Conservation (phyloP, 1,140 invertebrate genomes). For the Archegozetes longisetosus region DNA sequence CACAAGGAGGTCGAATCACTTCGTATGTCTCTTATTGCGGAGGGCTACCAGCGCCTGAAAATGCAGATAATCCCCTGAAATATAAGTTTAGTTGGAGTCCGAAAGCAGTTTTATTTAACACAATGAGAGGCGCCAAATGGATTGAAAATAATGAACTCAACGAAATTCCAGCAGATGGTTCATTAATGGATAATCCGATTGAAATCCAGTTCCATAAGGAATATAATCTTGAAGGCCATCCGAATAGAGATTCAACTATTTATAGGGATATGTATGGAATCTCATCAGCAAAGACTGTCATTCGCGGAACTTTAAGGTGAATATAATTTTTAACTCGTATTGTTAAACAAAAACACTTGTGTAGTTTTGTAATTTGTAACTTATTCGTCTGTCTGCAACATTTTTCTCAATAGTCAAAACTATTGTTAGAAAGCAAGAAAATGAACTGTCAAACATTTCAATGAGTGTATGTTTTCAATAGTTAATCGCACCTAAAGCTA, state of each 20-base stretch:
- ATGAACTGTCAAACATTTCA: no score
- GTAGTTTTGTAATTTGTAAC: no score
- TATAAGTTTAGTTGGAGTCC: slow-evolving; percentile 99
- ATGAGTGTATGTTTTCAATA: no score
- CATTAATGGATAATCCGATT: slow-evolving; percentile 57
- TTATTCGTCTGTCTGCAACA: no score
- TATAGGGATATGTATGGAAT: slow-evolving; percentile 74
- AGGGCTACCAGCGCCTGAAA: slow-evolving; percentile 84
- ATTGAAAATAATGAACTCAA: slow-evolving; percentile 58
- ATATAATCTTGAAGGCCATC: slow-evolving; percentile 88
- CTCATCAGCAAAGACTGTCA: slow-evolving; percentile 59
- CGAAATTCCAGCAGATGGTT: slow-evolving; percentile 35
- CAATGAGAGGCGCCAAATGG: slow-evolving; percentile 71
- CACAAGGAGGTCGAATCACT: slow-evolving; percentile 53
- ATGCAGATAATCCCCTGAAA: slow-evolving; percentile 69
- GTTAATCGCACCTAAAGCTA: no score
- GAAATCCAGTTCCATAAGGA: slow-evolving; percentile 81
- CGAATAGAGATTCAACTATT: slow-evolving; percentile 82
- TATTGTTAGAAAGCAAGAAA: no score
- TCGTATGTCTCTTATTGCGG: slow-evolving; percentile 96
- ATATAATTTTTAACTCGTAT: slow-evolving; percentile 39
- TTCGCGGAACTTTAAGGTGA: slow-evolving; percentile 80
- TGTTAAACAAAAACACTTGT: no score
- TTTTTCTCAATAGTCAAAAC: no score
- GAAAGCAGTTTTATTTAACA: slow-evolving; percentile 71